Evolutionary conservation across 1,140 invertebrate species (phyloP).

Genomic region (Drosophila nannoptera): DNA sequence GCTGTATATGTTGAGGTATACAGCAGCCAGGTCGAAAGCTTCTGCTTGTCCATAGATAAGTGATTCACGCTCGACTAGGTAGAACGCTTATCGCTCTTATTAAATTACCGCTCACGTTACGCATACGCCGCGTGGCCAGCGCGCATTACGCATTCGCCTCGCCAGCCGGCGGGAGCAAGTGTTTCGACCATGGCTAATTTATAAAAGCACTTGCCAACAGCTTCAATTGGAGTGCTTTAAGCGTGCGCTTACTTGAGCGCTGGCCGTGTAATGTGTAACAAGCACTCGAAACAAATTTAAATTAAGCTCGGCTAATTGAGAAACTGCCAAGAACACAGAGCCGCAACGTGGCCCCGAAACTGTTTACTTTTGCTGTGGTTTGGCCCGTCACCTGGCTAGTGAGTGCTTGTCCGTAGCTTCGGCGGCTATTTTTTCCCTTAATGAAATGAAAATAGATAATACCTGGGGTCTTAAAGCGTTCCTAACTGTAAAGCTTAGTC

Average conservation of each 20-base stretch:
- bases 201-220: slow-evolving; percentile 33
- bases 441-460: slow-evolving; percentile 76
- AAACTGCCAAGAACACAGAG: slow-evolving; percentile 14
- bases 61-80: background rate
- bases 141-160: slow-evolving; percentile 22
- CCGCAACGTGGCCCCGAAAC: background rate
- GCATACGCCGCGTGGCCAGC: background rate
- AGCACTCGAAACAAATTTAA: slow-evolving; percentile 71
- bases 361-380: slow-evolving; percentile 12
- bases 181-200: slow-evolving; percentile 43
- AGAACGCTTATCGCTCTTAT: background rate
- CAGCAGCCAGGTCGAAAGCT: no score
- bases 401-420: background rate
- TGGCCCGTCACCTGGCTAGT: slow-evolving; percentile 16
- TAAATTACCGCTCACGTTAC: background rate
- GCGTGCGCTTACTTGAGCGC: slow-evolving; percentile 47
- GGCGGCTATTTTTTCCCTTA: slow-evolving; percentile 69
- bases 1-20: no score
- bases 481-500: slow-evolving; percentile 12
- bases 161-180: background rate
- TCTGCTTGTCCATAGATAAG: no score
- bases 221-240: slow-evolving; percentile 40
- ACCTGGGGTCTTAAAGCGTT: slow-evolving; percentile 39
- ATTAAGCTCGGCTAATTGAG: slow-evolving; percentile 73
- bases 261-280: slow-evolving; percentile 60